Evolutionary conservation across 2,113 vertebrate species (phyloP).

Genomic region (Lampris incognitus): DNA sequence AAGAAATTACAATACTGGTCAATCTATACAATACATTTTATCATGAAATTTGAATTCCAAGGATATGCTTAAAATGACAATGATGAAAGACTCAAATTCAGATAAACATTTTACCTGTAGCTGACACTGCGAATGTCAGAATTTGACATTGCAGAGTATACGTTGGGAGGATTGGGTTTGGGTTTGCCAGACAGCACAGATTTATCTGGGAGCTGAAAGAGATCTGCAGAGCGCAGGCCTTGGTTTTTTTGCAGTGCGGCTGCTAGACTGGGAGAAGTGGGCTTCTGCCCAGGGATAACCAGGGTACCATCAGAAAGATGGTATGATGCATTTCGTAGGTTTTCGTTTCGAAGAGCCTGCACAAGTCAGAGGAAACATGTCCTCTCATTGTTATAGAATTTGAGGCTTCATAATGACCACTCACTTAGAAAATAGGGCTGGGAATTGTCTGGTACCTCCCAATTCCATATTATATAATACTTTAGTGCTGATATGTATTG

Average conservation of each 20-base stretch:
- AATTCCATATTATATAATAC: no score
- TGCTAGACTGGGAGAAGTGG: slow-evolving; percentile 44
- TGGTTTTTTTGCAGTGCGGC: slow-evolving; percentile 67
- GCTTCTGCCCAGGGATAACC: slow-evolving; percentile 71
- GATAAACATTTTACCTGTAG: slow-evolving; percentile 53
- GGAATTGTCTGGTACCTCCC: no score
- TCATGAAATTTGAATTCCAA: no score
- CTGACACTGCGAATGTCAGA: slow-evolving; percentile 37
- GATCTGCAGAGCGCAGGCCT: slow-evolving; percentile 51
- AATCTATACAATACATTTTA: no score
- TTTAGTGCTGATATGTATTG: no score
- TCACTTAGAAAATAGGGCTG: not conserved
- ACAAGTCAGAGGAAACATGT: slow-evolving; percentile 14
- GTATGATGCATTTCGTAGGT: slow-evolving; percentile 73
- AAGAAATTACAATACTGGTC: no score
- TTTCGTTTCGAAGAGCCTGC: slow-evolving; percentile 73
- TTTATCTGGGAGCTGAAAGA: slow-evolving; percentile 62
- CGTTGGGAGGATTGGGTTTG: slow-evolving; percentile 66
- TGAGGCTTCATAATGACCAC: not conserved
- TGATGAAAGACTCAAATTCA: not conserved
- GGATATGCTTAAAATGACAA: not conserved
- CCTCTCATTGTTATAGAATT: not conserved
- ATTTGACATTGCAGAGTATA: slow-evolving; percentile 62
- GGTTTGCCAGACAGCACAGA: slow-evolving; percentile 69
- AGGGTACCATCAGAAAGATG: slow-evolving; percentile 67